phyloP scores from a whole-genome alignment of 2,113 vertebrate species.

The Pseudopodoces humilis region DNA sequence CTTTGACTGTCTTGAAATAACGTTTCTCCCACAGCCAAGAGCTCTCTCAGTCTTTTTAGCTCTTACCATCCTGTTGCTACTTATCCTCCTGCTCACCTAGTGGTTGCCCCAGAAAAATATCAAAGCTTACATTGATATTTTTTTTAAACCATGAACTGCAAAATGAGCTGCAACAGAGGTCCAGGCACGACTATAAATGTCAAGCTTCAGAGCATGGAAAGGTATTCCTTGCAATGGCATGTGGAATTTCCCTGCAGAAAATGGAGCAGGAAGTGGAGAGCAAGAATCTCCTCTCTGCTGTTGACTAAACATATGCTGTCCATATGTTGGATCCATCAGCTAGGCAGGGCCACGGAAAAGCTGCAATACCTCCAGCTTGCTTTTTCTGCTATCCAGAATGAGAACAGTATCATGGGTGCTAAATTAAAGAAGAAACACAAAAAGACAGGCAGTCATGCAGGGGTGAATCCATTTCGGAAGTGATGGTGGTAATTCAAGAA shows the following conservation, averaged over 20 bases:
- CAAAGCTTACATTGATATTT: background rate
- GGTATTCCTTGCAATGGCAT: background rate
- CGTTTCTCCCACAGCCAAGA: background rate
- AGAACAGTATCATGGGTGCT: background rate
- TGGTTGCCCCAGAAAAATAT: background rate
- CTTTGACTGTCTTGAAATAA: background rate
- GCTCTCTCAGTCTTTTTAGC: background rate
- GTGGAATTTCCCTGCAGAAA: background rate
- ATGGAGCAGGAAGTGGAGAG: background rate
- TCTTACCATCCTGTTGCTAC: background rate
- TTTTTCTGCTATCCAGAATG: background rate
- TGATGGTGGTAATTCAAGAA: slow-evolving; percentile 8
- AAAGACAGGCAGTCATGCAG: background rate
- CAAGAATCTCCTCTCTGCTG: background rate
- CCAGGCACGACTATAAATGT: background rate
- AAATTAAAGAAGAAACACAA: background rate
- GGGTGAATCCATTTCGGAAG: background rate
- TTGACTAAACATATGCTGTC: background rate
- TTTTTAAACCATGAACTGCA: background rate
- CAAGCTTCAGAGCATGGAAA: background rate
- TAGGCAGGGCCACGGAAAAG: background rate
- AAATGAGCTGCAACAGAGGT: background rate
- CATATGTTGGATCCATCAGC: background rate
- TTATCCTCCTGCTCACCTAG: background rate
- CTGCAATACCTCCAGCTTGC: background rate